These are phyloP conservation scores for Musca domestica DNA, from an alignment of 1,140 invertebrate genomes.

Conservation along the genomic window DNA sequence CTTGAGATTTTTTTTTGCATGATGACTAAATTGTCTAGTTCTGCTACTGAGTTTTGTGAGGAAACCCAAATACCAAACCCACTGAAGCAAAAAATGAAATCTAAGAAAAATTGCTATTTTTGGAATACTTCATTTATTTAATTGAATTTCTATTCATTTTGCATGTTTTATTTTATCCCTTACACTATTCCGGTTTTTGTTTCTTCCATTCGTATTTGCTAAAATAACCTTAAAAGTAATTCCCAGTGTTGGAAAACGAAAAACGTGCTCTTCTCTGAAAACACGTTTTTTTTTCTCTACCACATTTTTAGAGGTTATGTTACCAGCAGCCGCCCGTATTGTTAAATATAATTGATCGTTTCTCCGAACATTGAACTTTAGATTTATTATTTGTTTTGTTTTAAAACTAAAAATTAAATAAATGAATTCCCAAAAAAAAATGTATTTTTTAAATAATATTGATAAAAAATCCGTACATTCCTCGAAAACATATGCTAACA, in stretches of 20 bases:
- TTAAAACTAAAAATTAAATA: constrained; percentile 3
- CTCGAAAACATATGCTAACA: constrained; percentile 37
- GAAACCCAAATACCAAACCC: constrained; percentile 52
- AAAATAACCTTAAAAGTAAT: not conserved
- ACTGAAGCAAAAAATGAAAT: constrained; percentile 39
- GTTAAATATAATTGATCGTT: too few species aligned
- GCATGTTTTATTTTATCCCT: not conserved
- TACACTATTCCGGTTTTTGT: not conserved
- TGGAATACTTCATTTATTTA: not conserved
- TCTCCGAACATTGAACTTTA: too few species aligned
- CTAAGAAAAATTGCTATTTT: constrained; percentile 12
- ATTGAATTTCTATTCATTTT: not conserved
- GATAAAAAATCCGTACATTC: not conserved
- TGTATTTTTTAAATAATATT: not conserved
- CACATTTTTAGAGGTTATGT: not conserved
- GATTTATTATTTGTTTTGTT: not conserved
- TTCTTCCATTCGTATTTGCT: not conserved
- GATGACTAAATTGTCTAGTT: constrained; percentile 49
- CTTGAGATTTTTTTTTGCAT: constrained; percentile 27
- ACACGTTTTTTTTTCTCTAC: constrained; percentile 5
- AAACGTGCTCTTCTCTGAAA: constrained; percentile 2
- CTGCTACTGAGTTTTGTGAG: constrained; percentile 54
- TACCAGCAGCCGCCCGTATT: too few species aligned
- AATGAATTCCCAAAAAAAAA: not conserved
- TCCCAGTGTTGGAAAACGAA: not conserved